Evolutionary conservation across 1,140 invertebrate species (phyloP).

Genomic region (Battus philenor): DNA sequence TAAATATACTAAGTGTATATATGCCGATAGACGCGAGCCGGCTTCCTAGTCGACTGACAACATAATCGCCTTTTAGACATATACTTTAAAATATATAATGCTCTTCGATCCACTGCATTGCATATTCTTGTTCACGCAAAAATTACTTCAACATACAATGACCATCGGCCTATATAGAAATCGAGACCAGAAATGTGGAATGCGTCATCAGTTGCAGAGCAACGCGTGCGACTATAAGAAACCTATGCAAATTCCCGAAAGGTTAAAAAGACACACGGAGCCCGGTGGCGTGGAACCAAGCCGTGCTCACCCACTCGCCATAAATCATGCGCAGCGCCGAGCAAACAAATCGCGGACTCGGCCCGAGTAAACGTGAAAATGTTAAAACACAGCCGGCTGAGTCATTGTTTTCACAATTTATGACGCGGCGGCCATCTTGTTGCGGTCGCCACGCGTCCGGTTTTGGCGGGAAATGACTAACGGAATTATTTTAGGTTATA

Average conservation of each 20-base stretch:
- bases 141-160: too few relatives aligned
- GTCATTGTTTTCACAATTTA: constrained; percentile 22
- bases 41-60: too few relatives aligned
- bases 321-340: constrained; percentile 10
- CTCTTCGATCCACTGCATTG: too few relatives aligned
- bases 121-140: too few relatives aligned
- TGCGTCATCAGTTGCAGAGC: too few relatives aligned
- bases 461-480: constrained; percentile 9
- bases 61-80: too few relatives aligned
- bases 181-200: too few relatives aligned
- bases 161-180: too few relatives aligned
- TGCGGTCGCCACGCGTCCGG: constrained; percentile 13
- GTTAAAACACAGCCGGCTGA: constrained; percentile 19
- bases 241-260: constrained; percentile 7
- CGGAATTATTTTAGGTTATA: constrained; percentile 10
- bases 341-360: constrained; percentile 17
- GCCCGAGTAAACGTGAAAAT: constrained; percentile 17
- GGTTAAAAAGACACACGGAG: constrained; percentile 1
- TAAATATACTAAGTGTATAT: too few relatives aligned
- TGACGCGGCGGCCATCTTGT: constrained; percentile 9
- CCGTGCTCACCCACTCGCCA: neutral
- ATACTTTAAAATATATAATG: too few relatives aligned
- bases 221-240: too few relatives aligned
- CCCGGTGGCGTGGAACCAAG: constrained; percentile 1
- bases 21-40: too few relatives aligned